Base-by-base conservation (phyloP, 2,113 vertebrate species). In the Xiphias gladius region DNA sequence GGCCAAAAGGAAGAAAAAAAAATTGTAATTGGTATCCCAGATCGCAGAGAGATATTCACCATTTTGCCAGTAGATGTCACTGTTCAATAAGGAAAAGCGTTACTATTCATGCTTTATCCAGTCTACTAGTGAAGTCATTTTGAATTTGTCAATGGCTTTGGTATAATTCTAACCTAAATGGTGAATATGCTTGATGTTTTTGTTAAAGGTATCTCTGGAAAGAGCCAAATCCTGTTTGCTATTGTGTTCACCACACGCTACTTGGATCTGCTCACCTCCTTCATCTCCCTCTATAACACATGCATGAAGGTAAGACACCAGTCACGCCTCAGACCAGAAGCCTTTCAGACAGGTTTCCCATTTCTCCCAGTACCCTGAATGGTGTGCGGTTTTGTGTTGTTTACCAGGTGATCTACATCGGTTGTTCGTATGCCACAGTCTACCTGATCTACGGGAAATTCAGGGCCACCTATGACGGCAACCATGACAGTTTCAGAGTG, bases 151-250 rank as follows among this genome's bases (percentile, higher is more conserved):
- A 37, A 28, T 68, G 32, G 10, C 26, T 57, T 30, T 58, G 20
- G 14, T 5, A 30, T 10, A 35, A 19, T n/a, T 2, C 84, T 13
- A 58, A 55, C 6, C 13, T 69, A 22, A 81, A 46, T 16, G 14
- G 12, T 41, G 17, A 55, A 57, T 62, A 7, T 79, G 8, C 12
- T 14, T 76, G 14, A 66, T 84, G 0, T 85, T 57, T 89, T 69
- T 84, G 5, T 66, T 46, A 7, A 69, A 99, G 98, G 98, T 88
- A 99, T 99, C 93, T 99, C 98, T 94, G 98, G 98, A 85, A 99
- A 99, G 95, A 99, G 98, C 92, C 98, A 99, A 94, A 97, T 99
- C 90, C 97, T 99, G 54, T 99, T 99, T 95, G 98, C 97, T 86
- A 91, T 99, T 79, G 98, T 99, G 90, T 99, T 99, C 92, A 99